Conservation (phyloP, 2,113 vertebrate genomes). For the Trichechus manatus region DNA sequence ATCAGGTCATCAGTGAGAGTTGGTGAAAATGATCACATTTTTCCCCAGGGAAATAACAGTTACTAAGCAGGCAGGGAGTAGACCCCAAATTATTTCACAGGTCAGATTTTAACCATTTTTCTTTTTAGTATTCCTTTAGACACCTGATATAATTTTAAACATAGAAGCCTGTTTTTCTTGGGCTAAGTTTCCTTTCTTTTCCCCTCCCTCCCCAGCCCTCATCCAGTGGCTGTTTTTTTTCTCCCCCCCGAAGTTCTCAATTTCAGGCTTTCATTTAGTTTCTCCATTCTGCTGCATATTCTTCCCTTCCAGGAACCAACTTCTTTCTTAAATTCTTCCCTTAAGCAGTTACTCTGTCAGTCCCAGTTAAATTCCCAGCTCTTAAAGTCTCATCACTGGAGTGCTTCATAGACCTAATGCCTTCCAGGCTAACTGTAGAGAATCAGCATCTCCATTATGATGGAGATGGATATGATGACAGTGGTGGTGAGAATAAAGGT, state of each 20-base stretch:
- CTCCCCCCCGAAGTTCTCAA: not conserved
- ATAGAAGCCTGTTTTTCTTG: not conserved
- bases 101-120: constrained; percentile 9
- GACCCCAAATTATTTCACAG: not conserved
- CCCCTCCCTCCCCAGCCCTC: too few species aligned
- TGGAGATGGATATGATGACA: not conserved
- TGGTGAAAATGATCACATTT: constrained; percentile 52
- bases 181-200: not conserved
- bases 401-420: not conserved
- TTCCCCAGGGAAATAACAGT: not conserved
- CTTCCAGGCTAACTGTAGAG: not conserved
- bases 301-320: constrained; percentile 24
- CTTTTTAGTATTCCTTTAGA: constrained; percentile 39
- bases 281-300: not conserved
- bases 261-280: not conserved
- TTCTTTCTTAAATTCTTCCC: constrained; percentile 30
- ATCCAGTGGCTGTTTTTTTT: not conserved
- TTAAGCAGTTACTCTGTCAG: constrained; percentile 21
- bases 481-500: not conserved
- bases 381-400: not conserved
- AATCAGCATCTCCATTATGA: not conserved
- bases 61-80: constrained; percentile 29
- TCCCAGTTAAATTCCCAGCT: not conserved
- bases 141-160: not conserved
- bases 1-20: not conserved